These are phyloP conservation scores for Heteromurus nitidus DNA, from an alignment of 2,888 invertebrate genomes.

Conservation along the genomic window DNA sequence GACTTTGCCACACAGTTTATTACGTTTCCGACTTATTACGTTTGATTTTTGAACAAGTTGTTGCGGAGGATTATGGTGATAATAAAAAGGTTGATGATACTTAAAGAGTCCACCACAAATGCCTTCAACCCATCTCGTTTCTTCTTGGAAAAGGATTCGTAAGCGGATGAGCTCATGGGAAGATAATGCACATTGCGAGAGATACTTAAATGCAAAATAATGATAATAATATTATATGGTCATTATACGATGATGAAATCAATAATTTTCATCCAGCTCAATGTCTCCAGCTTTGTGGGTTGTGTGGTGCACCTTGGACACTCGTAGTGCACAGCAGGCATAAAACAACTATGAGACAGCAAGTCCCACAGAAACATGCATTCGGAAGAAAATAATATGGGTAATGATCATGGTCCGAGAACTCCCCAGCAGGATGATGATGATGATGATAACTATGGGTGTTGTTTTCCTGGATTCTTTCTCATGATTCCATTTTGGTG, in stretches of 20 bases:
- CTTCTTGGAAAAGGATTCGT: not conserved
- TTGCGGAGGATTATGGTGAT: conserved; percentile 46
- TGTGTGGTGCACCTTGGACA: not conserved
- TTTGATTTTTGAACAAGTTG: conserved; percentile 41
- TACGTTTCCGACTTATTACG: not conserved
- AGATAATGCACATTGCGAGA: no score
- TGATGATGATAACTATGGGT: conserved; percentile 30
- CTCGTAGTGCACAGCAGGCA: conserved; percentile 31
- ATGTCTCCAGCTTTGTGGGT: conserved; percentile 48
- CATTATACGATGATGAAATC: conserved; percentile 53
- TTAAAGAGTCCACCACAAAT: conserved; percentile 9
- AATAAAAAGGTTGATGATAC: conserved; percentile 51
- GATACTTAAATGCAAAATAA: conserved; percentile 36
- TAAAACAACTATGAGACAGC: conserved; percentile 10
- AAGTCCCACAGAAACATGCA: no score
- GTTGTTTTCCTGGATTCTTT: conserved; percentile 19
- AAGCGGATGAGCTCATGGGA: not conserved
- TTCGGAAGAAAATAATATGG: conserved; percentile 38
- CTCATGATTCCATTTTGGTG: not conserved
- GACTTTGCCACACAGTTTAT: conserved; percentile 26
- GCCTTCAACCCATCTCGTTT: not conserved
- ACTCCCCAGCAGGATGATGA: no score
- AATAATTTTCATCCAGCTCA: conserved; percentile 42
- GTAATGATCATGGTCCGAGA: conserved; percentile 31
- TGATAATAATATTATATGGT: conserved; percentile 42